Conservation (phyloP, 2,113 vertebrate genomes). For the Taxidea taxus region DNA sequence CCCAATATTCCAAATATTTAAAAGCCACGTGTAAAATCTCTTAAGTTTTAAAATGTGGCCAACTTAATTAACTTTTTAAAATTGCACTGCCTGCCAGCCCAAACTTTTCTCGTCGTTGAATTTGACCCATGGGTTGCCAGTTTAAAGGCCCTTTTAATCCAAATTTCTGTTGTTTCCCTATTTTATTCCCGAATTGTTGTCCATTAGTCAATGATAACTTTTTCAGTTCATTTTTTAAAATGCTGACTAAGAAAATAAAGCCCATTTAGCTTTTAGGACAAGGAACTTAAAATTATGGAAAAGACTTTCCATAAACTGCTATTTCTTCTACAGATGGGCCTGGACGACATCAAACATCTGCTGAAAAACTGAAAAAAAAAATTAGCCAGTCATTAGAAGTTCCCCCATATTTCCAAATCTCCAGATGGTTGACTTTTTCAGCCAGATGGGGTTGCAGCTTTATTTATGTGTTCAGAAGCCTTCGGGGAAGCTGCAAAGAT, state of each 20-base stretch:
- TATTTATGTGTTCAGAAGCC: conserved; percentile 57
- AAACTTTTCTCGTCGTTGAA: background rate
- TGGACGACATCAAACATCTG: conserved; percentile 68
- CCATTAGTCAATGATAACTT: background rate
- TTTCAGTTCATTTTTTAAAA: background rate
- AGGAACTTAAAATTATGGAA: conserved; percentile 17
- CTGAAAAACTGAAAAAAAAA: conserved; percentile 50
- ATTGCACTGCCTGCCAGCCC: background rate
- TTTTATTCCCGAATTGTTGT: background rate
- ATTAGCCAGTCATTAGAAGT: conserved; percentile 62
- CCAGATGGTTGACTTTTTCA: conserved; percentile 70
- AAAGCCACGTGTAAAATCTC: background rate
- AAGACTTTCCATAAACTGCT: conserved; percentile 39
- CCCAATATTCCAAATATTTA: background rate
- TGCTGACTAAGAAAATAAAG: background rate
- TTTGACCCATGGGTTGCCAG: background rate
- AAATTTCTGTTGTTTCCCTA: background rate
- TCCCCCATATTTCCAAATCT: conserved; percentile 68
- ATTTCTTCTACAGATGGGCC: conserved; percentile 50
- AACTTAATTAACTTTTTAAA: background rate
- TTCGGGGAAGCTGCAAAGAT: conserved; percentile 51
- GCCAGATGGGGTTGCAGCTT: conserved; percentile 69
- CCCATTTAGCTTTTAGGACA: background rate
- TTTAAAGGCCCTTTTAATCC: background rate
- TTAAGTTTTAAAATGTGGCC: conserved; percentile 24